Evolutionary conservation across 2,113 vertebrate genomes (phyloP).

Genomic region (Bos indicus): DNA sequence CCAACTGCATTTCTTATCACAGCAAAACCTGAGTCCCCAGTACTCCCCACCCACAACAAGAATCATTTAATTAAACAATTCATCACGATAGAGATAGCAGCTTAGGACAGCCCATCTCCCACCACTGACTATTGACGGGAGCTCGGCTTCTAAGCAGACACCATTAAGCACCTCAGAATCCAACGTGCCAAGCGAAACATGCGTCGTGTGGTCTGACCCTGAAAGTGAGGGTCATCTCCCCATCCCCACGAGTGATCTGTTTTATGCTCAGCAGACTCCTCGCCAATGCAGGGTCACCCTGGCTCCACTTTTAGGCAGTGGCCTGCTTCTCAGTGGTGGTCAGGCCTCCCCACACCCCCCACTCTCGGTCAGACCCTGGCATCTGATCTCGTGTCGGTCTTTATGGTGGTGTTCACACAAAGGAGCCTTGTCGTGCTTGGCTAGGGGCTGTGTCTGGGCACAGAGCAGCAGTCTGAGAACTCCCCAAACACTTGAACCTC

Average conservation of each 20-base stretch:
- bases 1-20: neutral
- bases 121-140: neutral
- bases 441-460: neutral
- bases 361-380: neutral
- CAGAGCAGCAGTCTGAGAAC: neutral
- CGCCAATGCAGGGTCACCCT: too few species aligned
- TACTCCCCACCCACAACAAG: neutral
- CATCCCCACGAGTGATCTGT: accelerated
- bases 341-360: neutral
- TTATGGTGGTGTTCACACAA: neutral
- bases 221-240: neutral
- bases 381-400: neutral
- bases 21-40: neutral
- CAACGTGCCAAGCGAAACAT: too few species aligned
- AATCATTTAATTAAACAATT: neutral
- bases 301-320: neutral
- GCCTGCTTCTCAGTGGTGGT: neutral
- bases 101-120: neutral
- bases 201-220: neutral
- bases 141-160: neutral
- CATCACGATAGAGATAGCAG: neutral
- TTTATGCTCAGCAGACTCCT: neutral
- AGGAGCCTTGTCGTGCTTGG: neutral
- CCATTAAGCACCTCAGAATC: neutral
- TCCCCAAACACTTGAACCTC: too few species aligned